Evolutionary conservation across 92 coral and sea anemone genomes (phyloP).

Genomic region (Plumapathes pennacea): DNA sequence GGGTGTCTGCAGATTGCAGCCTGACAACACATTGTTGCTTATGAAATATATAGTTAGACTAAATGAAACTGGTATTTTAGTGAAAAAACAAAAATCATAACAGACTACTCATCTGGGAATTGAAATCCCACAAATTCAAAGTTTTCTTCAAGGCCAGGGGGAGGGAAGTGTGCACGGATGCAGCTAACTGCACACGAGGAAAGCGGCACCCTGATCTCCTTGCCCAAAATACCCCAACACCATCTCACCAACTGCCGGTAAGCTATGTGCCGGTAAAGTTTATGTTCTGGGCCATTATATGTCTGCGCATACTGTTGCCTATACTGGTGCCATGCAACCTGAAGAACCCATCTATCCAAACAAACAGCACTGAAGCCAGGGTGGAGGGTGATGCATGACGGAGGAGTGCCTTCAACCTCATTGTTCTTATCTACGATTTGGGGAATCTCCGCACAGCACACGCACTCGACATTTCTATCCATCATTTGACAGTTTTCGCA

Average conservation of each 20-base stretch:
- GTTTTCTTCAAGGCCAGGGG: slow-evolving; percentile 6
- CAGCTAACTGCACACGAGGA: slow-evolving; percentile 4
- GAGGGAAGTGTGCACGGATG: slow-evolving; percentile 6
- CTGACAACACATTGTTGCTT: no score
- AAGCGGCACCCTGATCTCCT: slow-evolving; percentile 1
- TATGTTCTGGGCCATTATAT: background rate
- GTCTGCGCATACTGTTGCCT: background rate
- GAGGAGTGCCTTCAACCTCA: background rate
- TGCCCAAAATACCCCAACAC: background rate
- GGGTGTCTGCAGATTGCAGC: no score
- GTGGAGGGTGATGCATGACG: background rate
- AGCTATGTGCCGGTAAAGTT: background rate
- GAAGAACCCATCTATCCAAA: background rate
- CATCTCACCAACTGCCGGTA: background rate
- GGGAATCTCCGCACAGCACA: slow-evolving; percentile 1
- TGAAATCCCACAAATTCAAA: slow-evolving; percentile 7
- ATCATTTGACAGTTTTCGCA: background rate
- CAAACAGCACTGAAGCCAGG: background rate
- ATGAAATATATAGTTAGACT: no score
- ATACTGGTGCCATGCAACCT: background rate
- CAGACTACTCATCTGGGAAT: slow-evolving; percentile 4
- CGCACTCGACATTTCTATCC: slow-evolving; percentile 1
- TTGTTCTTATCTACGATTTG: background rate
- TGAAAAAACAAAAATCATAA: no score
- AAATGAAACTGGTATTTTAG: no score